These are phyloP conservation scores for Dromiciops gliroides DNA, from an alignment of 2,113 vertebrate species.

Conservation along the genomic window DNA sequence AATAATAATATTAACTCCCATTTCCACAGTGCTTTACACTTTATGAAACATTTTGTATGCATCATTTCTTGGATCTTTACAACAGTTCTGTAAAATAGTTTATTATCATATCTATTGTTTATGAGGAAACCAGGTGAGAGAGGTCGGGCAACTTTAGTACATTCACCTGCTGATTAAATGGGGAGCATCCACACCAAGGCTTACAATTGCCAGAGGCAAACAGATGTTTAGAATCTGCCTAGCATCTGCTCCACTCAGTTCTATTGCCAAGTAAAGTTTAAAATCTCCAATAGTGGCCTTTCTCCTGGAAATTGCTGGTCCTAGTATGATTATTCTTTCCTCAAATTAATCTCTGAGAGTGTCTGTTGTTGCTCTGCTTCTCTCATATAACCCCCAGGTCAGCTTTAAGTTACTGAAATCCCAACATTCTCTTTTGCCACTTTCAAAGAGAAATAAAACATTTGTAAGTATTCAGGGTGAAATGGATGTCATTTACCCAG, in stretches of 20 bases:
- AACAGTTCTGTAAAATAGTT: not conserved
- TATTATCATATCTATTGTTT: not conserved
- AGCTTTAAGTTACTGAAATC: not conserved
- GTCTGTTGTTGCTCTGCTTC: constrained; percentile 17
- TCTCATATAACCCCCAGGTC: not conserved
- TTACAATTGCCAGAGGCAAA: not conserved
- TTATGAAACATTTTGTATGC: not conserved
- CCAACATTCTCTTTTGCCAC: not conserved
- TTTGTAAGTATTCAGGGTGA: not conserved
- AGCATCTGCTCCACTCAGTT: not conserved
- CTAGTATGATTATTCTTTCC: not conserved
- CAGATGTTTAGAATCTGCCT: not conserved
- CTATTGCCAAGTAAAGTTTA: not conserved
- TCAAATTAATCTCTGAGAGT: constrained; percentile 1
- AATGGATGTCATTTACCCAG: not conserved
- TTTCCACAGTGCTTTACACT: not conserved
- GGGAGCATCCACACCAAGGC: not conserved
- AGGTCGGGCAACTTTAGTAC: not conserved
- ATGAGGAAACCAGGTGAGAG: not conserved
- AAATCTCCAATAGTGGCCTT: not conserved
- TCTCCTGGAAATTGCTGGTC: not conserved
- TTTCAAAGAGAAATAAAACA: constrained; percentile 7
- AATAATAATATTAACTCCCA: not conserved
- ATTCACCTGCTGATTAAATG: not conserved
- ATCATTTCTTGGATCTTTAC: not conserved